Base-by-base conservation (phyloP, 2,797 vertebrate genomes). In the Eutrigla gurnardus region DNA sequence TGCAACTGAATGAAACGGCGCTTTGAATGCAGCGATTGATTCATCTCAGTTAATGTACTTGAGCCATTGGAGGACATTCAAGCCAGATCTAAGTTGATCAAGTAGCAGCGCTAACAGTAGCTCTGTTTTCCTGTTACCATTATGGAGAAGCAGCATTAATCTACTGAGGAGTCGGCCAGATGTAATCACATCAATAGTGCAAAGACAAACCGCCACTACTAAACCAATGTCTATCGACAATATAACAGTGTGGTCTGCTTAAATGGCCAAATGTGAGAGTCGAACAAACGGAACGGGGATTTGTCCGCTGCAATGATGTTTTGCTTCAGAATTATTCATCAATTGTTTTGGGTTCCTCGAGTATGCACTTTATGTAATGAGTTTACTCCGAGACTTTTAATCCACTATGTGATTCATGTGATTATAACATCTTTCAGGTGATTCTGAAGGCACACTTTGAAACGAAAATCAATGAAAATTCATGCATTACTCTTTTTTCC, bases 11-110 rank as follows among this genome's bases (percentile, higher is more conserved):
- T 76, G 45, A 80, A 86, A 59, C 35, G 18, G 35, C 3, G 17
- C 50, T 78, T 77, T 83, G 62, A 74, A 82, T 39, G 55, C 46
- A 68, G 71, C 49, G 75, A 77, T 70, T 65, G 60, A 68, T 81
- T 81, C 25, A 49, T 59, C 55, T 40, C 40, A 60, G 65, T 58
- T 45, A 70, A 78, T 64, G 43, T 42, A 53, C 45, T 75, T 54
- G 58, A 70, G 45, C 59, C 37, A 37, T 8, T 43, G 12, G 42
- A 81, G 66, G 57, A 71, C 59, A 46, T 78, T 47, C 7, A 55
- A 78, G 69, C 53, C 46, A 49, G 66, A 64, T 50, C 14, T 11
- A 36, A 65, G 57, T 50, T 68, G 35, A 50, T 75, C 14, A 55
- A 52, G 52, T 61, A 53, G 18, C 53, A 46, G 36, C 15, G 15